These are phyloP conservation scores for Xyrichtys novacula DNA, from an alignment of 2,797 vertebrate genomes.

Conservation along the genomic window DNA sequence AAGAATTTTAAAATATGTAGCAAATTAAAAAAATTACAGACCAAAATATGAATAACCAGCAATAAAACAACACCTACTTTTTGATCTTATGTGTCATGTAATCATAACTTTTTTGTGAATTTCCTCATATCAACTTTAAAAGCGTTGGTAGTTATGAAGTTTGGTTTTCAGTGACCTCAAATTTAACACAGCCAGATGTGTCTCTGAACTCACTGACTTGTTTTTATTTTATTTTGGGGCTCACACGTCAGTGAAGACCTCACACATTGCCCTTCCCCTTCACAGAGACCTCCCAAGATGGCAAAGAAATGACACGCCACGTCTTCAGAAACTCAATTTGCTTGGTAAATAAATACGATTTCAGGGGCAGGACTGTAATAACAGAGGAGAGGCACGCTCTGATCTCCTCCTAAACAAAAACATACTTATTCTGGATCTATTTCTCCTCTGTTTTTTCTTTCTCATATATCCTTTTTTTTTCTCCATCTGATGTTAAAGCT, in stretches of 20 bases:
- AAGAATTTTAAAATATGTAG: too few relatives aligned
- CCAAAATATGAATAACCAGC: too few relatives aligned
- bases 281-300: constrained; percentile 66
- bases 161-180: constrained; percentile 1
- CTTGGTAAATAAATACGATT: constrained; percentile 58
- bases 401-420: constrained; percentile 53
- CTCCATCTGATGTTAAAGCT: constrained; percentile 36
- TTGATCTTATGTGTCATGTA: not conserved
- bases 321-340: constrained; percentile 43
- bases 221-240: constrained; percentile 34
- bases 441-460: constrained; percentile 26
- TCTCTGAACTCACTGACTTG: constrained; percentile 33
- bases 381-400: constrained; percentile 8
- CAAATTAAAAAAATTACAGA: too few relatives aligned
- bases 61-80: too few relatives aligned
- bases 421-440: constrained; percentile 35
- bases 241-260: constrained; percentile 27
- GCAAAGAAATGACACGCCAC: constrained; percentile 4
- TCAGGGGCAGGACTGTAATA: constrained; percentile 32
- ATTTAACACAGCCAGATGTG: constrained; percentile 9
- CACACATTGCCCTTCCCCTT: constrained; percentile 31
- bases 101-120: not conserved
- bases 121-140: not conserved
- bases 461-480: constrained; percentile 10
- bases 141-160: not conserved